Evolutionary conservation across 2,113 vertebrate species (phyloP).

Genomic region (Globicephala melas): DNA sequence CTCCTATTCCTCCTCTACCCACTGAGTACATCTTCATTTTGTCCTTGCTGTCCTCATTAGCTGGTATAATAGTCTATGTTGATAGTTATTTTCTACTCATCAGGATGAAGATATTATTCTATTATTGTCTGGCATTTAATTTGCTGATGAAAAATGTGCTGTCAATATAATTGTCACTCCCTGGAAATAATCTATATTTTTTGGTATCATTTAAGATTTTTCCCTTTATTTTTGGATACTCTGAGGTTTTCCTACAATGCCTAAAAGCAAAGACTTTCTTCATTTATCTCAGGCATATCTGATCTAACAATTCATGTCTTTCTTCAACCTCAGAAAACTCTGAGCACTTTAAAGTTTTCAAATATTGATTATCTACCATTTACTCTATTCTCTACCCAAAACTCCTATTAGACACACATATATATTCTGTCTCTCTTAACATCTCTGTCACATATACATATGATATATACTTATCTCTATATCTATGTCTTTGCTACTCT

Average conservation of each 20-base stretch:
- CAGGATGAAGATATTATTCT: neutral
- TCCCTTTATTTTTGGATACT: neutral
- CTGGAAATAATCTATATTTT: neutral
- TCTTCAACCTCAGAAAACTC: neutral
- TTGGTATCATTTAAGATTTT: neutral
- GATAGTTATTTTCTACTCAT: neutral
- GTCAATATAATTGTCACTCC: neutral
- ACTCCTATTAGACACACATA: neutral
- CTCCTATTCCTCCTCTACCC: neutral
- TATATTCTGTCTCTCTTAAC: neutral
- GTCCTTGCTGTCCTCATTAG: neutral
- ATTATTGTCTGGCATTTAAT: neutral
- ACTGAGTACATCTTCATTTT: neutral
- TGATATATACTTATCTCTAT: neutral
- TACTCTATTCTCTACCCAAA: neutral
- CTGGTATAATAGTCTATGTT: neutral
- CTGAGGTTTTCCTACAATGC: neutral
- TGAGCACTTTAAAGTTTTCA: neutral
- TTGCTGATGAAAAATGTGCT: neutral
- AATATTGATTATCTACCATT: neutral
- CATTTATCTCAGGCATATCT: neutral
- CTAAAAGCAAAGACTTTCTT: neutral
- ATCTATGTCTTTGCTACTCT: neutral
- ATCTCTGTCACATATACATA: neutral
- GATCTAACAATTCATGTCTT: neutral